These are phyloP conservation scores for Hypothenemus hampei DNA, from an alignment of 1,140 invertebrate species.

Conservation along the genomic window DNA sequence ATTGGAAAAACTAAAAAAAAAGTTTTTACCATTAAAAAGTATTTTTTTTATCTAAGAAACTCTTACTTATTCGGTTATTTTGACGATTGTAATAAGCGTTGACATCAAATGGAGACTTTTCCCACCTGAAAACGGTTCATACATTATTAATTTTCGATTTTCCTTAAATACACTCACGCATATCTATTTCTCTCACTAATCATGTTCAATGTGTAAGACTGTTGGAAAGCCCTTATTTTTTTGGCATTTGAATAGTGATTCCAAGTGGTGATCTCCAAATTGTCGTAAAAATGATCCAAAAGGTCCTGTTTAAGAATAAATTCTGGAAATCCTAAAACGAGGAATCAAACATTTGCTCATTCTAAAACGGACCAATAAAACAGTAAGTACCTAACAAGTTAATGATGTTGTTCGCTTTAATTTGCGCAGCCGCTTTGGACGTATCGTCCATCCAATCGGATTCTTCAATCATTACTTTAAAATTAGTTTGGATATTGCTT, in stretches of 20 bases:
- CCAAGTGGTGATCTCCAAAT: constrained; percentile 35
- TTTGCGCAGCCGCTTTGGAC: constrained; percentile 29
- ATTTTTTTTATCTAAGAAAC: neutral
- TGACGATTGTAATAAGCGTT: constrained; percentile 40
- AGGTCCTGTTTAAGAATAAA: constrained; percentile 23
- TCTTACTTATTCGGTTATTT: constrained; percentile 41
- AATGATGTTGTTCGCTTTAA: constrained; percentile 37
- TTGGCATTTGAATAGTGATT: constrained; percentile 40
- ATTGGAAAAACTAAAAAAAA: constrained; percentile 37
- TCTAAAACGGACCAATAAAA: neutral
- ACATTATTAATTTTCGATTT: too few species aligned
- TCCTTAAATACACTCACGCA: constrained; percentile 35
- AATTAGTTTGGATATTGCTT: constrained; percentile 64
- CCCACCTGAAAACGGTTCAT: constrained; percentile 39
- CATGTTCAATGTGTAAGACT: constrained; percentile 33
- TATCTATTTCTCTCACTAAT: constrained; percentile 28
- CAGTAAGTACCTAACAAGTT: constrained; percentile 29
- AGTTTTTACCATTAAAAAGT: constrained; percentile 3
- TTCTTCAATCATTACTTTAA: constrained; percentile 62
- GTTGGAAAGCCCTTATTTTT: constrained; percentile 34
- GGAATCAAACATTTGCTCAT: too few species aligned
- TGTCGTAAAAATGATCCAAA: constrained; percentile 38
- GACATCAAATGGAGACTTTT: constrained; percentile 36
- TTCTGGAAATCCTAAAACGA: constrained; percentile 34
- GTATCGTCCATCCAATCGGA: constrained; percentile 73